Evolutionary conservation across 2,888 invertebrate species (phyloP).

Genomic region (Apodemia zela): DNA sequence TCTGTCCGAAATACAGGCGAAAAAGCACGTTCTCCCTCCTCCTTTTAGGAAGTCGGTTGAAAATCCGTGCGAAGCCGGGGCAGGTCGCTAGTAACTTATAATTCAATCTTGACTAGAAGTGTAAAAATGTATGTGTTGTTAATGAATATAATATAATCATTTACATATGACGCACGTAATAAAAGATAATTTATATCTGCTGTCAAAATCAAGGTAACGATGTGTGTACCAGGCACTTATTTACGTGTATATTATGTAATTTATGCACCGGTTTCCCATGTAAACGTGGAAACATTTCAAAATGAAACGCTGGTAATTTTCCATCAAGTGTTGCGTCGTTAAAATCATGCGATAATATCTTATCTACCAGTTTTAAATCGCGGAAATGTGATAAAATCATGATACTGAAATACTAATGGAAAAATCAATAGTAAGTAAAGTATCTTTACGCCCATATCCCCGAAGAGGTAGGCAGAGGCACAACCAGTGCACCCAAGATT

Average conservation of each 20-base stretch:
- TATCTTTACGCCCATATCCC: too few species aligned
- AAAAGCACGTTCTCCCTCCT: too few species aligned
- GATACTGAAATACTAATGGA: background rate
- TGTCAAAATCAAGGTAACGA: constrained; percentile 1
- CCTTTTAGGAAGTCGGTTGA: too few species aligned
- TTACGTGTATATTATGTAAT: background rate
- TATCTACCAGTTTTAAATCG: constrained; percentile 4
- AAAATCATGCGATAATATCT: constrained; percentile 6
- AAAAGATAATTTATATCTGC: background rate
- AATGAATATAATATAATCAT: too few species aligned
- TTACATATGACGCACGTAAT: background rate
- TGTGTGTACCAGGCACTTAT: background rate
- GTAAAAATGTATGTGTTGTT: too few species aligned
- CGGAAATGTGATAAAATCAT: background rate
- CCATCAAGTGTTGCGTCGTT: constrained; percentile 1
- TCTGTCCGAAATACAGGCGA: too few species aligned
- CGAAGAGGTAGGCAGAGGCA: too few species aligned
- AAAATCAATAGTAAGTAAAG: background rate
- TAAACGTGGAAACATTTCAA: background rate
- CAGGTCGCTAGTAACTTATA: too few species aligned
- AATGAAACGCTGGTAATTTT: constrained; percentile 2
- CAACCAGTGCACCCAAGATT: too few species aligned
- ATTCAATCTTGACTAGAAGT: too few species aligned
- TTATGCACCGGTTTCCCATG: background rate
- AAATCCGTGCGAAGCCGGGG: too few species aligned